Evolutionary conservation across 2,113 vertebrate genomes (phyloP).

Genomic region (human (Homo sapiens)): GRCh38 chr6:11357501-11358000

Average conservation of each 20-base stretch:
- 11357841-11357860: not conserved
- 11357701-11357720: not conserved
- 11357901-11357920: not conserved
- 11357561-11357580: constrained; percentile 59
- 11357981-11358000: too few relatives aligned
- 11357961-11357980: not conserved
- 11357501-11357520: constrained; percentile 47
- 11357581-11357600: constrained; percentile 50
- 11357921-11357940: not conserved
- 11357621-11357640: not conserved
- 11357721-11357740: not conserved
- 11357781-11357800: not conserved
- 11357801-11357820: not conserved
- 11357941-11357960: not conserved
- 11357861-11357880: not conserved
- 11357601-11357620: not conserved
- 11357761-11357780: not conserved
- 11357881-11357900: not conserved
- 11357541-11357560: constrained; percentile 29
- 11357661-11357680: not conserved
- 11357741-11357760: not conserved
- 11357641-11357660: not conserved
- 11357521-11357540: not conserved
- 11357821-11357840: not conserved
- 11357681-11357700: not conserved